These are phyloP conservation scores for Trissoscelio sp. DNA, from an alignment of 2,888 invertebrate species.

Conservation along the genomic window DNA sequence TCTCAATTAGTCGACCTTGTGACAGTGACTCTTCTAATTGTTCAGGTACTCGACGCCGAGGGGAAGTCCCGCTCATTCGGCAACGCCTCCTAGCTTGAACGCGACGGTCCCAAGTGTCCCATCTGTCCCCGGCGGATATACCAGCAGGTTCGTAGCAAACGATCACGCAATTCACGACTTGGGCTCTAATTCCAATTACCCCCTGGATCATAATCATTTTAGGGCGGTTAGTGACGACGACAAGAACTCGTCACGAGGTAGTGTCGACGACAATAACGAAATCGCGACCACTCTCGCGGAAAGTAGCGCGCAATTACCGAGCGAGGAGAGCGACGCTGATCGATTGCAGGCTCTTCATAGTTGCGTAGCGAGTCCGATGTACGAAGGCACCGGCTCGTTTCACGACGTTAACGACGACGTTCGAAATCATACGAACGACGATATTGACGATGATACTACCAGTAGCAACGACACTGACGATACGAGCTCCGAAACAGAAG, in stretches of 20 bases:
- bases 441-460: conserved; percentile 58
- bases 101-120: conserved; percentile 71
- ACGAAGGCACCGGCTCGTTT: conserved; percentile 56
- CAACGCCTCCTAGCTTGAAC: conserved; percentile 70
- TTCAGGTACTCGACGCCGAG: conserved; percentile 81
- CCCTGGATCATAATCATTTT: conserved; percentile 81
- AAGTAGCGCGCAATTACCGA: conserved; percentile 54
- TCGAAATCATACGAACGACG: conserved; percentile 22
- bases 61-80: conserved; percentile 81
- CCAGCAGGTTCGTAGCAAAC: conserved; percentile 86
- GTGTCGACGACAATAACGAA: conserved; percentile 62
- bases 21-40: conserved; percentile 70
- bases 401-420: conserved; percentile 60
- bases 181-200: conserved; percentile 81
- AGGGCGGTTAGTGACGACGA: conserved; percentile 78
- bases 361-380: conserved; percentile 58
- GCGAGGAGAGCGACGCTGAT: conserved; percentile 59
- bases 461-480: conserved; percentile 28
- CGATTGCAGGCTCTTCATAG: conserved; percentile 68
- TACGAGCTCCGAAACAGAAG: conserved; percentile 5
- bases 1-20: conserved; percentile 51
- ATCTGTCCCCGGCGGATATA: conserved; percentile 85
- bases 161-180: conserved; percentile 78
- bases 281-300: conserved; percentile 58
- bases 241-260: conserved; percentile 64